phyloP scores from a whole-genome alignment of 2,888 invertebrate genomes.

The Lepeophtheirus nordmannii region DNA sequence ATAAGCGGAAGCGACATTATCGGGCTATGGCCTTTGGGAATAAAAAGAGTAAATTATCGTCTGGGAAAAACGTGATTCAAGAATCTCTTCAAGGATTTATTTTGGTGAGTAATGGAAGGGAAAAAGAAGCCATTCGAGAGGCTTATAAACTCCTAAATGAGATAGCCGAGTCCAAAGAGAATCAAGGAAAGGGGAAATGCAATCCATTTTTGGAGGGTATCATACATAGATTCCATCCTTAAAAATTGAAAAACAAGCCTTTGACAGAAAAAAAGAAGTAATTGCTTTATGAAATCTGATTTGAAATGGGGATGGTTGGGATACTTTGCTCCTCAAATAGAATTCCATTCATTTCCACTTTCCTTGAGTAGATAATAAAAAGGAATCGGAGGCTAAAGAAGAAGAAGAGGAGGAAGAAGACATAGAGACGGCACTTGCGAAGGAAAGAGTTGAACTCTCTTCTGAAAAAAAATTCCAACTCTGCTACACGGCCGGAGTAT shows the following conservation, averaged over 20 bases:
- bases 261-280: background rate
- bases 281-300: too few species aligned
- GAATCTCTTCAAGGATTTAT: conserved; percentile 10
- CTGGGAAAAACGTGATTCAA: background rate
- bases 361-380: background rate
- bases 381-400: background rate
- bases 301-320: too few species aligned
- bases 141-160: conserved; percentile 8
- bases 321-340: too few species aligned
- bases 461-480: conserved; percentile 4
- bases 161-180: conserved; percentile 2
- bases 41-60: background rate
- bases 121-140: conserved; percentile 19
- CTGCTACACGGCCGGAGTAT: conserved; percentile 3
- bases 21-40: background rate
- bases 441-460: background rate
- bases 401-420: background rate
- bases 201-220: background rate
- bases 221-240: background rate
- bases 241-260: background rate
- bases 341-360: too few species aligned
- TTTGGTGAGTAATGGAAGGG: conserved; percentile 9
- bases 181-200: background rate
- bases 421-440: background rate
- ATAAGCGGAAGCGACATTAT: background rate